Base-by-base conservation (phyloP, 2,113 vertebrate species). In the Aegotheles bennettii region DNA sequence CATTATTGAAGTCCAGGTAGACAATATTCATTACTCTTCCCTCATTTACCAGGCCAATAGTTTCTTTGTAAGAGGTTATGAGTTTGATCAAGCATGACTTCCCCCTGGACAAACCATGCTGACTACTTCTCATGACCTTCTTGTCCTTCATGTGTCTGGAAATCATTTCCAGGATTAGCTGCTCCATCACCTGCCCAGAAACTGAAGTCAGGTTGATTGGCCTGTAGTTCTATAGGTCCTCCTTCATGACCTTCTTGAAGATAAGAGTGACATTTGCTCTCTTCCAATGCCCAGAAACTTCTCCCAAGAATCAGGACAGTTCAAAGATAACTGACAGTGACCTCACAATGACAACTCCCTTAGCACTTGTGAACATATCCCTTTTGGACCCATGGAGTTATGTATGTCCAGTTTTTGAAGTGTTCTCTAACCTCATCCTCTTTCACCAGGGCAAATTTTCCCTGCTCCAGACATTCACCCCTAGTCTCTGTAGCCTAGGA, bases 291-390 rank as follows among this genome's bases (percentile, higher is more conserved):
- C 16, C 25, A 69, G 48, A 24, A 83, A 33, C 18, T 13, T 75
- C 28, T 87, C 5, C 2, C 6, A 42, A 9, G 33, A 25, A 31
- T 13, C 24, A 40, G 25, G 21, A 50, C 15, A 18, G 11, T n/a
- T 43, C 56, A 65, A 65, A 75, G 12, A 43, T 28, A 40, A 35
- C 9, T 18, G 17, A 26, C 8, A 67, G 16, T 63, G 36, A 63
- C 12, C 5, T 57, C 60, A n/a, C 7, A 63, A n/a, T 20, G 13
- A n/a, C 53, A 53, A 26, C 13, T 56, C 15, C 35, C 10, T 64
- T 35, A 45, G 5, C 3, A 51, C 4, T 16, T 42, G 5, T 36
- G 5, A 4, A 3, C 9, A 2, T 53, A 19, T 48, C 16, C 10
- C 16, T 17, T 51, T 53, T 18, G 17, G n/a, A 36, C 4, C 5